Conservation (phyloP, 2,888 invertebrate species). For the Cheilosia scutellata region DNA sequence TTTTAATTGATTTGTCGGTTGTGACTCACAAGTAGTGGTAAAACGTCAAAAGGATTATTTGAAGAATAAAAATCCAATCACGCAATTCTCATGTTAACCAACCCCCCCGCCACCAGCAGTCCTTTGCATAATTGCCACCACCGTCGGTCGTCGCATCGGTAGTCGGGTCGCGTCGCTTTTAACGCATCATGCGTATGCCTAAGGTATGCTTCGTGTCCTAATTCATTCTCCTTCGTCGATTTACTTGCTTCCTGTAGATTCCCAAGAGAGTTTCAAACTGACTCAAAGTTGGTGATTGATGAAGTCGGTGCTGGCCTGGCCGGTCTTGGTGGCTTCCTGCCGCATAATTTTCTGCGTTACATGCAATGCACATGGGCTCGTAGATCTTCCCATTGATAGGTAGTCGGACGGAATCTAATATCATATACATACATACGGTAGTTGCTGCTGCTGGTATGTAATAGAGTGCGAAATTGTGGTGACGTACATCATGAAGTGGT, state of each 20-base stretch:
- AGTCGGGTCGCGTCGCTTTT: background rate
- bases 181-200: constrained; percentile 29
- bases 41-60: background rate
- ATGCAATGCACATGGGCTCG: constrained; percentile 56
- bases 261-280: constrained; percentile 41
- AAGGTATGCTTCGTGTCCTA: constrained; percentile 44
- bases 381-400: constrained; percentile 67
- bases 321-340: constrained; percentile 61
- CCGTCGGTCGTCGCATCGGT: background rate
- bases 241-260: constrained; percentile 22
- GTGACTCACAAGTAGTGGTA: background rate
- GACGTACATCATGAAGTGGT: constrained; percentile 72
- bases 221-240: constrained; percentile 50
- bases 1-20: constrained; percentile 53
- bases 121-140: constrained; percentile 41
- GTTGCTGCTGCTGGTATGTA: background rate
- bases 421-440: background rate
- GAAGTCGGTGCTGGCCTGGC: constrained; percentile 45
- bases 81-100: constrained; percentile 67
- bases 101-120: background rate
- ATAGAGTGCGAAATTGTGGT: constrained; percentile 65
- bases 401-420: constrained; percentile 22
- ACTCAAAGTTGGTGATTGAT: constrained; percentile 69
- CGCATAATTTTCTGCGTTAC: constrained; percentile 71
- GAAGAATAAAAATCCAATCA: constrained; percentile 17